Evolutionary conservation across 2,113 vertebrate species (phyloP).

Genomic region (Bettongia penicillata): DNA sequence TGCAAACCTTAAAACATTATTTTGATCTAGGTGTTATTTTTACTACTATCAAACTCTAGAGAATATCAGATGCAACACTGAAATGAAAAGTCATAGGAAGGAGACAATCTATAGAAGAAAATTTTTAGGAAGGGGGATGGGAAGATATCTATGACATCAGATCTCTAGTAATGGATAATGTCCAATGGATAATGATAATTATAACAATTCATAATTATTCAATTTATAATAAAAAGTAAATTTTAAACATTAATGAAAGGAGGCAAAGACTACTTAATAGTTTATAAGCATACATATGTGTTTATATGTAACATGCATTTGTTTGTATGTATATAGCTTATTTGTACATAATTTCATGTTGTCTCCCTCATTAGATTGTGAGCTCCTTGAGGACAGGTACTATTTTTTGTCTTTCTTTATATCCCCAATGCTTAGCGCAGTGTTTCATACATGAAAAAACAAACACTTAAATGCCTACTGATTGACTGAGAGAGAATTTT

Average conservation of each 20-base stretch:
- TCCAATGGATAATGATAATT: background rate
- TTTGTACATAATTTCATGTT: background rate
- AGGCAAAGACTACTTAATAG: background rate
- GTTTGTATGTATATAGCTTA: background rate
- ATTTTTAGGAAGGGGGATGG: background rate
- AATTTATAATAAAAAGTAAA: background rate
- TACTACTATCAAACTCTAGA: background rate
- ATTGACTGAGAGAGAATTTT: background rate
- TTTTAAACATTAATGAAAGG: background rate
- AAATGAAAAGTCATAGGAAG: background rate
- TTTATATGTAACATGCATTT: background rate
- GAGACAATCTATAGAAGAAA: background rate
- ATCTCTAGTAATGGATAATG: background rate
- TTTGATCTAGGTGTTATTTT: background rate
- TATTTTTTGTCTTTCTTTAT: background rate
- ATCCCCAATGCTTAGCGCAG: background rate
- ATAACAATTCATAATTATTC: background rate
- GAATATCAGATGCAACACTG: background rate
- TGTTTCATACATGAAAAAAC: background rate
- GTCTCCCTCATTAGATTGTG: background rate
- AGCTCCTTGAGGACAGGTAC: background rate
- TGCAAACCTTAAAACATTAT: background rate
- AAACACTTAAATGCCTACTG: background rate
- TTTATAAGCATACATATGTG: background rate
- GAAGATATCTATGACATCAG: background rate